These are phyloP conservation scores for Phrynocephalus vlangalii DNA, from an alignment of 2,797 vertebrate species.

Conservation along the genomic window DNA sequence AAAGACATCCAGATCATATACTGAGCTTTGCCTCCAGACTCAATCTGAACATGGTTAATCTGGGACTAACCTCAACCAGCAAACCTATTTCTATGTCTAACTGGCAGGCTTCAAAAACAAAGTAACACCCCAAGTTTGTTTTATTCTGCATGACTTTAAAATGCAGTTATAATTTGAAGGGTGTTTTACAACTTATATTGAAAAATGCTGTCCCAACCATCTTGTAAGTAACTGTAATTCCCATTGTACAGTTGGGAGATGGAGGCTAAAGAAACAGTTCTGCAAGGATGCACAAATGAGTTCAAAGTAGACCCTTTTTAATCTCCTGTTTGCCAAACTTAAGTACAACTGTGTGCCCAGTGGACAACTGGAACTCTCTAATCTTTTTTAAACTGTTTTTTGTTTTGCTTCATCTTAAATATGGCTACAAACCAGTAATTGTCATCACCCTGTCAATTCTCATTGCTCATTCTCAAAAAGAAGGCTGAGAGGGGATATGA, in stretches of 20 bases:
- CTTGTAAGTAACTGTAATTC: neutral
- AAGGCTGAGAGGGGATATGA: too few relatives aligned
- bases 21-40: neutral
- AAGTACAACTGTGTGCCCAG: neutral
- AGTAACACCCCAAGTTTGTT: neutral
- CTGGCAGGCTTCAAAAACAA: neutral
- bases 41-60: neutral
- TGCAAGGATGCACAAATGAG: neutral
- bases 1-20: neutral
- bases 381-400: neutral
- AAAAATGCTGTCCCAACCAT: neutral
- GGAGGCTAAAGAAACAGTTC: neutral
- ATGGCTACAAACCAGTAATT: neutral
- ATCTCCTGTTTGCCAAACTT: neutral
- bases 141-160: neutral
- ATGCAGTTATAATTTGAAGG: neutral
- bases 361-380: neutral
- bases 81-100: neutral
- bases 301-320: neutral
- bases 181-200: neutral
- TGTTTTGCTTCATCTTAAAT: neutral
- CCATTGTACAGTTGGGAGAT: neutral
- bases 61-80: too few relatives aligned
- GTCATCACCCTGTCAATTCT: neutral
- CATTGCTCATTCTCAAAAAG: too few relatives aligned